These are phyloP conservation scores for Myathropa florea DNA, from an alignment of 2,888 invertebrate genomes.

Conservation along the genomic window DNA sequence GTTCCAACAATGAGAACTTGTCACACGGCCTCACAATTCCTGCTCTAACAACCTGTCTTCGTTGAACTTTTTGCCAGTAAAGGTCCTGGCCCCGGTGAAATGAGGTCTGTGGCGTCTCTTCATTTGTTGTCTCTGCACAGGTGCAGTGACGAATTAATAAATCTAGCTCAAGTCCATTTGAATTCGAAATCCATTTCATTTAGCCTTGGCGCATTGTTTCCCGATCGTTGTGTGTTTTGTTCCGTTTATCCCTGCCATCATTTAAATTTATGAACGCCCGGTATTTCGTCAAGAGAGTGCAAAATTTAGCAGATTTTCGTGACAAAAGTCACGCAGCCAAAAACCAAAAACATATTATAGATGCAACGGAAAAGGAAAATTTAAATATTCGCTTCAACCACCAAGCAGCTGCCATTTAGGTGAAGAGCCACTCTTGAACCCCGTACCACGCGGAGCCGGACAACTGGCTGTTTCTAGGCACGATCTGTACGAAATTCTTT, in stretches of 20 bases:
- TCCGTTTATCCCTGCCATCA: background rate
- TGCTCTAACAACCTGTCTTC: background rate
- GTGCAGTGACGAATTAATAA: background rate
- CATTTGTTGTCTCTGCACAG: background rate
- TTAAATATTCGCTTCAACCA: background rate
- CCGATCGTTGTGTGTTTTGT: background rate
- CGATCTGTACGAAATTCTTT: background rate
- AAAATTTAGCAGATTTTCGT: background rate
- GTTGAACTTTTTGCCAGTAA: background rate
- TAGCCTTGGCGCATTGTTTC: background rate
- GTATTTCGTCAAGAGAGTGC: background rate
- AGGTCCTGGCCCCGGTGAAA: background rate
- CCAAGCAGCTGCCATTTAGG: background rate
- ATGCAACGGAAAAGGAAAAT: background rate
- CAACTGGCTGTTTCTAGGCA: background rate
- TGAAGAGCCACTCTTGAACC: background rate
- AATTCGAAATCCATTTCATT: background rate
- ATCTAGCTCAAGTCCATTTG: background rate
- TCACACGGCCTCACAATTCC: background rate
- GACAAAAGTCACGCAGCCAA: background rate
- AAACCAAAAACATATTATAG: background rate
- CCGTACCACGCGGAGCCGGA: background rate
- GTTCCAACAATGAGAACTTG: background rate
- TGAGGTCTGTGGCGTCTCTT: background rate
- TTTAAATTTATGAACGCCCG: background rate